phyloP scores from a whole-genome alignment of 1,140 invertebrate genomes.

The Spodoptera litura region DNA sequence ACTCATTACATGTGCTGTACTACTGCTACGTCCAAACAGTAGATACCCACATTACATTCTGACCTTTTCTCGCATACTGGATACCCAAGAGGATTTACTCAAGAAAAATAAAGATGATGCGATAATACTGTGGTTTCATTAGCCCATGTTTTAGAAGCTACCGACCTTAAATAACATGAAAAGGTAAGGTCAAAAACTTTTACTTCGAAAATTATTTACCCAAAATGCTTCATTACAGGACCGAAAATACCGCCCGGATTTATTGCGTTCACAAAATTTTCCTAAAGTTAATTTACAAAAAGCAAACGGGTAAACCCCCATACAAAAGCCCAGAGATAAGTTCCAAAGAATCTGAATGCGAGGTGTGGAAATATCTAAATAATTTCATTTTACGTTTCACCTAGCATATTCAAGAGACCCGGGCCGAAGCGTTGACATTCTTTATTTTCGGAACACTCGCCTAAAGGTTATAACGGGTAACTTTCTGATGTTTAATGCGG shows the following conservation, averaged over 20 bases:
- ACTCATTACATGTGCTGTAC: too few species aligned
- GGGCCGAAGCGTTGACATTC: constrained; percentile 41
- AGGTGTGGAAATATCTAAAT: constrained; percentile 58
- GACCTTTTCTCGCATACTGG: too few species aligned
- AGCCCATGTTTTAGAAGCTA: too few species aligned
- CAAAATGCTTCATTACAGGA: background rate
- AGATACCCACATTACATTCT: too few species aligned
- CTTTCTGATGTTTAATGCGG: constrained; percentile 36
- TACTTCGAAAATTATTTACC: background rate
- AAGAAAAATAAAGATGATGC: too few species aligned
- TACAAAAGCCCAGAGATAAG: constrained; percentile 55
- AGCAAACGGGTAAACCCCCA: constrained; percentile 49
- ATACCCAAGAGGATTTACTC: too few species aligned
- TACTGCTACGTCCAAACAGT: too few species aligned
- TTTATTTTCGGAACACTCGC: constrained; percentile 47
- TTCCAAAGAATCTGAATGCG: constrained; percentile 52
- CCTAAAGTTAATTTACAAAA: constrained; percentile 32
- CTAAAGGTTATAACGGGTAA: constrained; percentile 48
- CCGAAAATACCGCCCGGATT: constrained; percentile 18
- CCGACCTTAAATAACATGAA: too few species aligned
- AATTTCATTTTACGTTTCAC: constrained; percentile 63
- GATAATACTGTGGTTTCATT: too few species aligned
- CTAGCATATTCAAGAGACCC: constrained; percentile 49
- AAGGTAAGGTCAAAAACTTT: too few species aligned
- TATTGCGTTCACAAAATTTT: constrained; percentile 10